phyloP scores from a whole-genome alignment of 2,113 vertebrate species.

The Archocentrus centrarchus region DNA sequence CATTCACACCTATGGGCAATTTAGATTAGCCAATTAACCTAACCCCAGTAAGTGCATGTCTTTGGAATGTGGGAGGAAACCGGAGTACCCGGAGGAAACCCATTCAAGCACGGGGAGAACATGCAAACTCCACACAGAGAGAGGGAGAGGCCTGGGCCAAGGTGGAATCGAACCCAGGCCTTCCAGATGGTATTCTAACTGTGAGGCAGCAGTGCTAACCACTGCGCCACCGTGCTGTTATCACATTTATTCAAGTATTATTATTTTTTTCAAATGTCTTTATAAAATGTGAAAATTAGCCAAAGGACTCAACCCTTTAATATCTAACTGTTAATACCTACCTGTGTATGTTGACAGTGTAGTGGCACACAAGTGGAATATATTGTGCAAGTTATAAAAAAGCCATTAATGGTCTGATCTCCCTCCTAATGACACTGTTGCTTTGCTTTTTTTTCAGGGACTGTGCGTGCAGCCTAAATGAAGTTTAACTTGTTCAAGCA shows the following conservation, averaged over 20 bases:
- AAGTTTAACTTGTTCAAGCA: constrained; percentile 89
- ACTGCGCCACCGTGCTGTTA: too few relatives aligned
- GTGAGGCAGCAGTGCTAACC: too few relatives aligned
- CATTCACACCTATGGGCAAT: too few relatives aligned
- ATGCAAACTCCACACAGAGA: too few relatives aligned
- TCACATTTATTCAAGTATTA: accelerated
- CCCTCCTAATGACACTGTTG: neutral
- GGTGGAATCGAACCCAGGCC: too few relatives aligned
- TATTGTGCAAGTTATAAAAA: neutral
- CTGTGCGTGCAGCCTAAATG: constrained; percentile 74
- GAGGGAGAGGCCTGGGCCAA: too few relatives aligned
- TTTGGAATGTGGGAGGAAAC: too few relatives aligned
- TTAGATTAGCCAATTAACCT: too few relatives aligned
- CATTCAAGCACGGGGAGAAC: too few relatives aligned
- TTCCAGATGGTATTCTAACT: too few relatives aligned
- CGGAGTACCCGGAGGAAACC: too few relatives aligned
- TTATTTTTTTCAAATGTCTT: neutral
- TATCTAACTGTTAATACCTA: neutral
- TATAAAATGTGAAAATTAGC: neutral
- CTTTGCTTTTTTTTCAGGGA: constrained; percentile 53
- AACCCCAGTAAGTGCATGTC: too few relatives aligned
- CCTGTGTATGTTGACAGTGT: neutral
- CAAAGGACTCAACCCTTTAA: neutral
- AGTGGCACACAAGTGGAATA: neutral
- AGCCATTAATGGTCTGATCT: neutral